Conservation (phyloP, 2,113 vertebrate species). For the Noturus placidus region DNA sequence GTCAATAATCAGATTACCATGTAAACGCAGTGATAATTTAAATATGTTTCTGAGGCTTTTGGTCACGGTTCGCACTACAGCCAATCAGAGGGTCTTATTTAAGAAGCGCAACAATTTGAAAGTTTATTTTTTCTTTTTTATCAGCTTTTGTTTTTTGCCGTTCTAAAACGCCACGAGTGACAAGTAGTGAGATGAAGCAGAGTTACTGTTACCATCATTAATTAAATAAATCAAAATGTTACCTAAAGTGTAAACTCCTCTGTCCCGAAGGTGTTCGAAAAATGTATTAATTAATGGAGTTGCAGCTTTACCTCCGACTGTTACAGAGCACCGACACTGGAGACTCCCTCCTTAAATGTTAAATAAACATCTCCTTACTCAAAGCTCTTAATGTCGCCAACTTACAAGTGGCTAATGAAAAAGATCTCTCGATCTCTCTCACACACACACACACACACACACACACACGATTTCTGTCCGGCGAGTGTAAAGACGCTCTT, state of each 20-base stretch:
- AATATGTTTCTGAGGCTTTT: no score
- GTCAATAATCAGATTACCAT: no score
- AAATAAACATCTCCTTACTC: not conserved
- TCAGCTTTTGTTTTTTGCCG: not conserved
- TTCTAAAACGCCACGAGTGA: no score
- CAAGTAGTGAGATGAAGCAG: no score
- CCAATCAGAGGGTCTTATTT: not conserved
- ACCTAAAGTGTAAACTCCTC: not conserved
- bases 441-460: not conserved
- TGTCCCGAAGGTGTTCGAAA: not conserved
- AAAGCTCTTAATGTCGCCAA: not conserved
- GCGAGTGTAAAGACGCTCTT: conserved; percentile 32
- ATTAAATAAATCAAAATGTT: no score
- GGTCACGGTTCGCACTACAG: not conserved
- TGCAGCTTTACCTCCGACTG: not conserved
- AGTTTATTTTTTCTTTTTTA: not conserved
- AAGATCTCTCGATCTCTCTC: not conserved
- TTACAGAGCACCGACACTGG: not conserved
- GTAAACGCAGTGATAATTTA: no score
- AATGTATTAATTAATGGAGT: no score
- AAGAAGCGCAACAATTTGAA: not conserved
- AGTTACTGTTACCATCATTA: no score
- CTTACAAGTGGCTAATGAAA: not conserved
- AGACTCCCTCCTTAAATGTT: not conserved
- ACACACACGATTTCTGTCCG: not conserved